Conservation (phyloP, 2,888 invertebrate genomes). For the Xestia rhomboidea region DNA sequence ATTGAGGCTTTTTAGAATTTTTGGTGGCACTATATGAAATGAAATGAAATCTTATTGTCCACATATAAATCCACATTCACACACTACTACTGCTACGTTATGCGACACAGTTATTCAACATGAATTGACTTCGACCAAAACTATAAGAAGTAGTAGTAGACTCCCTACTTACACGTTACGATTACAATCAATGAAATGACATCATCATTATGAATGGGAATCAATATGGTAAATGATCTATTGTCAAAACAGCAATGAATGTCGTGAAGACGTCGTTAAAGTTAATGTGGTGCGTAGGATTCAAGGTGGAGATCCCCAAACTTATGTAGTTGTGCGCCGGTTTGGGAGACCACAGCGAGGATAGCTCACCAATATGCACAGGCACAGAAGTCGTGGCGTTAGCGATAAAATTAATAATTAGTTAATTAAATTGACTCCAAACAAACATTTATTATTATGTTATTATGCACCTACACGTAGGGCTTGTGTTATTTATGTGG, state of each 20-base stretch:
- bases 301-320: background rate
- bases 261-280: conserved; percentile 33
- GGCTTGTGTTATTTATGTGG: no score
- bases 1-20: background rate
- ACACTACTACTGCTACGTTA: background rate
- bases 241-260: conserved; percentile 8
- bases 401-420: no score
- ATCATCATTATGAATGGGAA: conserved; percentile 21
- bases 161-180: background rate
- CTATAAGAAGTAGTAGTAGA: background rate
- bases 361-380: background rate
- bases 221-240: conserved; percentile 27
- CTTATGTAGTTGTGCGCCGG: background rate
- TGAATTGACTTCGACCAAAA: background rate
- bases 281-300: conserved; percentile 3
- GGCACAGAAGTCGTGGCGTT: background rate
- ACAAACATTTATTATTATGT: no score
- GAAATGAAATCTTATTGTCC: background rate
- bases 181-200: conserved; percentile 8
- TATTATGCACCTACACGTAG: no score
- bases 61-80: background rate
- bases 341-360: background rate
- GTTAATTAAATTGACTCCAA: no score
- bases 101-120: background rate
- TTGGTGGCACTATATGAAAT: background rate